These are phyloP conservation scores for Drosophila nr. perissopoda DNA, from an alignment of 2,888 invertebrate genomes.

Conservation along the genomic window DNA sequence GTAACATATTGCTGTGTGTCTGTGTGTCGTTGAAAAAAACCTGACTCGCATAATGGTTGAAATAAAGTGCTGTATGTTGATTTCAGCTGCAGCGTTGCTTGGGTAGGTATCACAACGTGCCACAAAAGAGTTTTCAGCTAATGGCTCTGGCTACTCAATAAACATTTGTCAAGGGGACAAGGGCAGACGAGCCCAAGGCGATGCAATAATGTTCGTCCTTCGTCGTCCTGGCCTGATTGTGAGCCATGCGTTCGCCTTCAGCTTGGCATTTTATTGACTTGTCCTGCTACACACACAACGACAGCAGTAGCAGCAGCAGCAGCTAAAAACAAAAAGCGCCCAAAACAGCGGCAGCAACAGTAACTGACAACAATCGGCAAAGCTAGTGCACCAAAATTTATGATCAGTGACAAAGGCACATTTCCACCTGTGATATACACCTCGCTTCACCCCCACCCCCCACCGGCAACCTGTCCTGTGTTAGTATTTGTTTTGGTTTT, in stretches of 20 bases:
- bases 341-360: conserved; percentile 13
- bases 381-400: conserved; percentile 70
- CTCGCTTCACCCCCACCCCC: conserved; percentile 26
- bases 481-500: conserved; percentile 30
- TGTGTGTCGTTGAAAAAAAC: conserved; percentile 8
- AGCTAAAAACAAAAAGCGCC: conserved; percentile 44
- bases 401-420: conserved; percentile 81
- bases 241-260: conserved; percentile 23
- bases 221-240: conserved; percentile 9
- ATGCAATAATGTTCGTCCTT: conserved; percentile 29
- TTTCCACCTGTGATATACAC: conserved; percentile 77
- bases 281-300: neutral
- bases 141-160: conserved; percentile 73
- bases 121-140: conserved; percentile 52
- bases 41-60: conserved; percentile 54
- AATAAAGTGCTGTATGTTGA: conserved; percentile 20
- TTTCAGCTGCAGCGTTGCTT: conserved; percentile 7
- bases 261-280: neutral
- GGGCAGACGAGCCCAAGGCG: conserved; percentile 24
- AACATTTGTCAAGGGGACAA: conserved; percentile 61
- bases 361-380: conserved; percentile 22
- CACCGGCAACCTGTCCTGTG: neutral
- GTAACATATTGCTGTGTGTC: neutral
- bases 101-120: conserved; percentile 16
- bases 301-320: conserved; percentile 30